Percentiles rank a stretch among this genome's conserved stretches.
These are phyloP conservation scores for Lottia scabra DNA, from an alignment of 2,888 invertebrate species.

Conservation along the genomic window DNA sequence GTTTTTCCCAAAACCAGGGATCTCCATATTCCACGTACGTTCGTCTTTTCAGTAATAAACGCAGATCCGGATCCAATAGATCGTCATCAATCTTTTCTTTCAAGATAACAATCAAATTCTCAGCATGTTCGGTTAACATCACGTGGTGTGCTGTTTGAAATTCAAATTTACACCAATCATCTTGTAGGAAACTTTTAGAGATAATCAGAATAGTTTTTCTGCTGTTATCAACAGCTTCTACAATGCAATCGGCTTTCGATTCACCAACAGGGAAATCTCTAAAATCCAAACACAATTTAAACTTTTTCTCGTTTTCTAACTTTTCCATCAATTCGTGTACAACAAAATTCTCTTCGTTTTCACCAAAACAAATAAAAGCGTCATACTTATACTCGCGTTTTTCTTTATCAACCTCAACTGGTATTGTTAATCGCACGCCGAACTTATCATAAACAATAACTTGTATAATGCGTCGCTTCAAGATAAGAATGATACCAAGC, in stretches of 20 bases:
- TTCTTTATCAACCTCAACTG: neutral
- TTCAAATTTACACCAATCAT: conserved; percentile 1
- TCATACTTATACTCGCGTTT: neutral
- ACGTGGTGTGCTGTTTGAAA: neutral
- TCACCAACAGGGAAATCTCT: neutral
- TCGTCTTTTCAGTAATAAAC: neutral
- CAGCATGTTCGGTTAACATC: neutral
- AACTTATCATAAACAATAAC: conserved; percentile 32
- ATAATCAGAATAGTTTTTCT: neutral
- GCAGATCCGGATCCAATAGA: neutral
- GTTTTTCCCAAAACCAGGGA: neutral
- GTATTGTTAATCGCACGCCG: conserved; percentile 28
- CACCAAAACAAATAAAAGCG: neutral
- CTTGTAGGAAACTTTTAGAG: neutral
- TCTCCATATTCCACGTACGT: neutral
- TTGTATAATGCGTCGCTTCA: conserved; percentile 22
- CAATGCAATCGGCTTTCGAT: neutral
- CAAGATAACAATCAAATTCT: neutral
- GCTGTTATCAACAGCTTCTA: neutral
- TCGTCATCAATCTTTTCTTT: neutral
- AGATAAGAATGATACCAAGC: conserved; percentile 18
- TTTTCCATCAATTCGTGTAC: neutral
- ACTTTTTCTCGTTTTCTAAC: neutral
- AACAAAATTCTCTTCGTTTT: neutral
- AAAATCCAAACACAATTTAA: neutral